These are phyloP conservation scores for Clarias platycephalus DNA, from an alignment of 2,797 vertebrate genomes.

Conservation along the genomic window DNA sequence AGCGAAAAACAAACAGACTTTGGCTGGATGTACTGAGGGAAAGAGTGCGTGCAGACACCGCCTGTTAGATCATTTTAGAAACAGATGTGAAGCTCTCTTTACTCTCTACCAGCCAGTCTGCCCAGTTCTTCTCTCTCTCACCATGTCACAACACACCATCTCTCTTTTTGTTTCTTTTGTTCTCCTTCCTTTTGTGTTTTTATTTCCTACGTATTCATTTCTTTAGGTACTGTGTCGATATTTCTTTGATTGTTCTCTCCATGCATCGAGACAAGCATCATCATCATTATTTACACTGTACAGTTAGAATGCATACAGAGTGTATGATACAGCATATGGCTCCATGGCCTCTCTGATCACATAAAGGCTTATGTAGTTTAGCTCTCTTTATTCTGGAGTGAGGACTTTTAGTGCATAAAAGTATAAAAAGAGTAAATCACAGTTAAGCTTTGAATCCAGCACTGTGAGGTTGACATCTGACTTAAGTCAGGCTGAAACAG, in stretches of 20 bases:
- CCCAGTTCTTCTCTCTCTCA: slow-evolving; percentile 18
- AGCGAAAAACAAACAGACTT: slow-evolving; percentile 52
- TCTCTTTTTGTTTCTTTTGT: background rate
- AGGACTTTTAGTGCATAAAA: background rate
- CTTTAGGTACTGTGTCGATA: background rate
- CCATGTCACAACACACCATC: background rate
- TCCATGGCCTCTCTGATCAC: background rate
- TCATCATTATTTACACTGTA: background rate
- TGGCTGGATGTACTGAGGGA: slow-evolving; percentile 50
- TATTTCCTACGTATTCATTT: background rate
- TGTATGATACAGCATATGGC: background rate
- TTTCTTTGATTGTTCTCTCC: background rate
- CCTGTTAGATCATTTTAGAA: slow-evolving; percentile 55
- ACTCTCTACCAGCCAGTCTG: slow-evolving; percentile 37
- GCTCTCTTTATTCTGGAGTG: slow-evolving; percentile 7
- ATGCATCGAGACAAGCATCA: background rate
- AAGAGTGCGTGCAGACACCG: slow-evolving; percentile 52
- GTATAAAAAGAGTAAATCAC: background rate
- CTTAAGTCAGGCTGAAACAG: slow-evolving; percentile 14
- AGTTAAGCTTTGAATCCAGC: slow-evolving; percentile 6
- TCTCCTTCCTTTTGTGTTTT: background rate
- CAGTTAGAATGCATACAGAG: background rate
- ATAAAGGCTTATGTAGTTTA: background rate
- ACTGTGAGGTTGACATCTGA: background rate
- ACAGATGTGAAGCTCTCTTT: slow-evolving; percentile 54